Evolutionary conservation across 2,113 vertebrate genomes (phyloP).

Genomic region (Ammodytes marinus): DNA sequence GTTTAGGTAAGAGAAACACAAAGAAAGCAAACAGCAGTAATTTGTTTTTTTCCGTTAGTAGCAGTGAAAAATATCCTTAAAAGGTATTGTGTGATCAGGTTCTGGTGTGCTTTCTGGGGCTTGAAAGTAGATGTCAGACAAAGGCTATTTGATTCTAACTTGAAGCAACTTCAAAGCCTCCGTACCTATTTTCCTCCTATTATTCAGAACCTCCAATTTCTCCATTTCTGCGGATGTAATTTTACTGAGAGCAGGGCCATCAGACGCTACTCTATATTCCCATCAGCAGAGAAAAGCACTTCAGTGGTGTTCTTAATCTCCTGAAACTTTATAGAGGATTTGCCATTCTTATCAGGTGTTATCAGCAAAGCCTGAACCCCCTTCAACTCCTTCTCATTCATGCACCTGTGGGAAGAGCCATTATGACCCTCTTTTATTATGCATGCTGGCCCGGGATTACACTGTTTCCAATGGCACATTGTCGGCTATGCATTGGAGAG

Average conservation of each 20-base stretch:
- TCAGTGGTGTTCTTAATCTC: constrained; percentile 61
- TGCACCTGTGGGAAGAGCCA: constrained; percentile 44
- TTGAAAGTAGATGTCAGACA: constrained; percentile 13
- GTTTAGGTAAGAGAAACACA: background rate
- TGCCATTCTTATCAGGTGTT: constrained; percentile 61
- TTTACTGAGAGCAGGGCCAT: constrained; percentile 54
- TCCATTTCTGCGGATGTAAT: constrained; percentile 53
- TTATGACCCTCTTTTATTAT: background rate
- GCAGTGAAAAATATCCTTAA: constrained; percentile 11
- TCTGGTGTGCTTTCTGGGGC: constrained; percentile 3
- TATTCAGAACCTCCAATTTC: constrained; percentile 30
- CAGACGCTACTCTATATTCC: constrained; percentile 34
- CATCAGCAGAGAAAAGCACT: constrained; percentile 43
- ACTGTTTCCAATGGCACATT: background rate
- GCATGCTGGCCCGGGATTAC: background rate
- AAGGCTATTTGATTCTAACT: constrained; percentile 34
- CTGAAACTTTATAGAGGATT: constrained; percentile 57
- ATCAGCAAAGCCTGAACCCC: constrained; percentile 48
- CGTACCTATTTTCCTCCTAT: constrained; percentile 20
- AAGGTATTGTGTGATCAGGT: constrained; percentile 20
- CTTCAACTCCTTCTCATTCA: constrained; percentile 56
- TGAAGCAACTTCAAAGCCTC: constrained; percentile 40
- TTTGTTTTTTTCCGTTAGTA: constrained; percentile 4
- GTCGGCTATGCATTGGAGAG: background rate
- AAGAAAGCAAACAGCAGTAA: background rate